Conservation (phyloP, 1,140 invertebrate species). For the Drosophila leontia region DNA sequence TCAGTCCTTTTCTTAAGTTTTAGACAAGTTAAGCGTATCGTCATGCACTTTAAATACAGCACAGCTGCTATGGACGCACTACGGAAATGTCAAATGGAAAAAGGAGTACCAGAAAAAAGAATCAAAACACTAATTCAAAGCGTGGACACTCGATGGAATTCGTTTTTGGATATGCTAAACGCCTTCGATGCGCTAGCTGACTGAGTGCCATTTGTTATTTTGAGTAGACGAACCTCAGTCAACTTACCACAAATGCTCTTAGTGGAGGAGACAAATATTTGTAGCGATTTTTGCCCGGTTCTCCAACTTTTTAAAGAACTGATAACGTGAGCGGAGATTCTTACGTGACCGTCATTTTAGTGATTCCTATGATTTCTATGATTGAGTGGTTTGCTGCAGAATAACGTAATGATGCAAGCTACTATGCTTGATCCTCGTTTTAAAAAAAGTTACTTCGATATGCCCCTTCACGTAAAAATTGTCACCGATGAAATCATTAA, state of each 20-base stretch:
- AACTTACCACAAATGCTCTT: neutral
- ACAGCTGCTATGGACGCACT: neutral
- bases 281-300: constrained; percentile 11
- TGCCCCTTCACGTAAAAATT: constrained; percentile 1
- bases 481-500: constrained; percentile 3
- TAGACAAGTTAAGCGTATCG: constrained; percentile 2
- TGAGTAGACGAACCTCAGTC: too few species aligned
- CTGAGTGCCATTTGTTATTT: too few species aligned
- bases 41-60: neutral
- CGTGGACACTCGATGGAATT: neutral
- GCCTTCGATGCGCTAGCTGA: neutral
- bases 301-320: constrained; percentile 14
- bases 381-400: constrained; percentile 11
- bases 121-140: constrained; percentile 7
- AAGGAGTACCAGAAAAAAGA: constrained; percentile 3
- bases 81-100: neutral
- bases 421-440: neutral
- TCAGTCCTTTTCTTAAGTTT: neutral
- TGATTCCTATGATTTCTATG: constrained; percentile 10
- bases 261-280: constrained; percentile 6
- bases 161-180: neutral
- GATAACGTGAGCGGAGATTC: constrained; percentile 3
- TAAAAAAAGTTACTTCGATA: neutral
- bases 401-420: neutral
- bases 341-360: neutral